These are phyloP conservation scores for Mesitornis unicolor DNA, from an alignment of 2,113 vertebrate genomes.

Conservation along the genomic window DNA sequence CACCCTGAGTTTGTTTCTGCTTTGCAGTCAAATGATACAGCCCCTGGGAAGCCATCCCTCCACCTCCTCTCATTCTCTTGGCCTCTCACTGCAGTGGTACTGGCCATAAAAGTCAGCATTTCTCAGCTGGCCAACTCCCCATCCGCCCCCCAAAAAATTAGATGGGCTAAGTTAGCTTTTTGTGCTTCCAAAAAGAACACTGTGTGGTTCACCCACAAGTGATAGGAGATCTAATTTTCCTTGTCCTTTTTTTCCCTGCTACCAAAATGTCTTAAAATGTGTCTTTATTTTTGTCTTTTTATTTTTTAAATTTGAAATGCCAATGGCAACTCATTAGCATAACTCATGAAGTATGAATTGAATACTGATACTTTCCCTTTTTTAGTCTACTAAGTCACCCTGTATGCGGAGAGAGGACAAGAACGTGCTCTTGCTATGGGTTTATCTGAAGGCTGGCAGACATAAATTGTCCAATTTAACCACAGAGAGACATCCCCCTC, in stretches of 20 bases:
- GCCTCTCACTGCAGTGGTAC: neutral
- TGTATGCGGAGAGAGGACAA: neutral
- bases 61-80: neutral
- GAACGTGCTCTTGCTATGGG: neutral
- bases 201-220: neutral
- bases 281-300: no score
- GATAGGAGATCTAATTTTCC: neutral
- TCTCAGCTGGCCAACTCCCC: neutral
- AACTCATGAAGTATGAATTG: neutral
- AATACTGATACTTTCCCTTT: neutral
- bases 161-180: neutral
- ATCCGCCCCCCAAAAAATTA: accelerated
- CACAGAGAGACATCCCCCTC: neutral
- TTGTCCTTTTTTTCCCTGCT: neutral
- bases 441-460: neutral
- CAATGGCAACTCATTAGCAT: neutral
- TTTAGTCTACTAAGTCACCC: neutral
- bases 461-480: neutral
- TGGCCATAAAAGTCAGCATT: neutral
- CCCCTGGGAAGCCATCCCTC: neutral
- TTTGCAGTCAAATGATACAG: neutral
- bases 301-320: neutral
- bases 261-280: neutral
- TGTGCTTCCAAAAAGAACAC: neutral
- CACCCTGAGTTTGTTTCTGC: neutral